Evolutionary conservation across 2,888 invertebrate species (phyloP), one percentile per base, ranked within the genome.

Genomic region (Volucella bombylans): DNA sequence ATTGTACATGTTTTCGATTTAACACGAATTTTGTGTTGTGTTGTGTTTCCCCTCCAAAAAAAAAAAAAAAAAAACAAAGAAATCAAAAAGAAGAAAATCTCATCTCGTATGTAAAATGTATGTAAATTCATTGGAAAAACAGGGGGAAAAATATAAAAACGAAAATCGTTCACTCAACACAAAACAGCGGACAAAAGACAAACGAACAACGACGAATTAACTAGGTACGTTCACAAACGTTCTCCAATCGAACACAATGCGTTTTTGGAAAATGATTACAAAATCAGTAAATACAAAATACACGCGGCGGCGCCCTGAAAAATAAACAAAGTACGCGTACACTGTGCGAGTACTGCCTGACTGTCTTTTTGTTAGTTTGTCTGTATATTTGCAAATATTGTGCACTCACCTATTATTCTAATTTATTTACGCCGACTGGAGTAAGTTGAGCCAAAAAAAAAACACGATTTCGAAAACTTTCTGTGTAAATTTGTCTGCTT

Each of bases 201-300:
- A 41, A n/a, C 14, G 8, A 50, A 14, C 1, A 12, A 49, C 1
- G 31, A 49, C 10, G 12, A 41, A 15, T 18, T 49, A 38, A 69
- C 43, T 10, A 14, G 8, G 8, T 61, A 47, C 12, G 31, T 31
- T 6, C 31, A 31, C 31, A 31, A 54, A 54, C 14, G 39, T 54
- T 72, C 54, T 45, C 14, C 47, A 14, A 41, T 47, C 61, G 54
- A 62, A 76, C 12, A 55, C 52, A 76, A 76, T 76, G 39, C 54
- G 54, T 14, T 76, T 68, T 61, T 54, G 52, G 45, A 73, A 65
- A 49, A 39, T 15, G 64, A 73, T 73, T 73, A 55, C 64, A 64
- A 73, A 73, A 73, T 64, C 73, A 55, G 73, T 73, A 49, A 73
- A 65, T 49, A 73, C 55, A 43, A 73, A 10, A 18, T 43, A 45